These are phyloP conservation scores for Heliconius cydno DNA, from an alignment of 2,888 invertebrate species.

Conservation along the genomic window DNA sequence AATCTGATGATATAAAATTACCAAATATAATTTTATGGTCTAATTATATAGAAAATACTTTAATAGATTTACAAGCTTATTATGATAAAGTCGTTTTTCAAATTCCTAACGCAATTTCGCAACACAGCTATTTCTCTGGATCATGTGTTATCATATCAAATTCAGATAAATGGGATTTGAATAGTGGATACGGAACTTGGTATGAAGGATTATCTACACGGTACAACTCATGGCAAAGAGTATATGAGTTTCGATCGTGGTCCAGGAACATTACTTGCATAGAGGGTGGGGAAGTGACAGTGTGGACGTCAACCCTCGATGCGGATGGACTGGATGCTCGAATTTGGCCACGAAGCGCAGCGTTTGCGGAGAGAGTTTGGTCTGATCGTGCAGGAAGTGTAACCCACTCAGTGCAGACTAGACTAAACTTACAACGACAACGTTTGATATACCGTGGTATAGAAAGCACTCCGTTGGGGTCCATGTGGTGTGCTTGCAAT, in stretches of 20 bases:
- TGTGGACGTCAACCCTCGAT: constrained; percentile 91
- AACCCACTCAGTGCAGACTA: constrained; percentile 83
- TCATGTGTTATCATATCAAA: constrained; percentile 89
- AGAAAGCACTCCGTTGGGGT: constrained; percentile 87
- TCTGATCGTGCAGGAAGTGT: constrained; percentile 81
- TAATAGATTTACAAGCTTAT: constrained; percentile 59
- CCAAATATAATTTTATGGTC: constrained; percentile 67
- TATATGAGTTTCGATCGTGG: constrained; percentile 91
- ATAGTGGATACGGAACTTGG: constrained; percentile 92
- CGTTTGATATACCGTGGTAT: constrained; percentile 84
- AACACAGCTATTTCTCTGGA: constrained; percentile 80
- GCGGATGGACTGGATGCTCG: constrained; percentile 87
- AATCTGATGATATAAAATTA: constrained; percentile 74
- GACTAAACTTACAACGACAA: constrained; percentile 85
- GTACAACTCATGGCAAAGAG: constrained; percentile 92
- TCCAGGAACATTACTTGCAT: constrained; percentile 65
- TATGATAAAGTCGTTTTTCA: constrained; percentile 61
- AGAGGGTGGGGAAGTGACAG: constrained; percentile 90
- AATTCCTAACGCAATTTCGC: constrained; percentile 87
- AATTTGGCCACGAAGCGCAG: constrained; percentile 92
- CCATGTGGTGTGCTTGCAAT: constrained; percentile 89
- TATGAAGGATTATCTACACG: constrained; percentile 89
- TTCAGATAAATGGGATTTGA: constrained; percentile 93
- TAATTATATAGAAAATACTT: constrained; percentile 60
- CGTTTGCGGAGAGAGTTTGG: constrained; percentile 91